These are phyloP conservation scores for Chymomyza amoena DNA, from an alignment of 2,888 invertebrate genomes.

Conservation along the genomic window DNA sequence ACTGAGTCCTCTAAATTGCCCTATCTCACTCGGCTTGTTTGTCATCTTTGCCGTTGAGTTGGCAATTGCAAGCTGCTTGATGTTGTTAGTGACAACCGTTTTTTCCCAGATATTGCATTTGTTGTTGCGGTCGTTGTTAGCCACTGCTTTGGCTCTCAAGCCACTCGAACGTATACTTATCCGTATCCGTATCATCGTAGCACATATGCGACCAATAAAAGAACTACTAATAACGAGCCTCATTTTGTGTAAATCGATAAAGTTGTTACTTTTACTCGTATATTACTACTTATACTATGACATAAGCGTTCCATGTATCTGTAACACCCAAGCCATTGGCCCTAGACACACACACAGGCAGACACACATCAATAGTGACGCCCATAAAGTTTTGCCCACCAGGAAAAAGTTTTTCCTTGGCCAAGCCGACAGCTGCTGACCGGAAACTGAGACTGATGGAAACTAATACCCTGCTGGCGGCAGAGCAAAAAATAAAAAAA, in stretches of 20 bases:
- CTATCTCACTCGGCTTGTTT: too few relatives aligned
- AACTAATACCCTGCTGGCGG: constrained; percentile 4
- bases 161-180: neutral
- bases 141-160: neutral
- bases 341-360: constrained; percentile 2
- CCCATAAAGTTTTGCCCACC: constrained; percentile 13
- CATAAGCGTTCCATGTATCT: constrained; percentile 19
- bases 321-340: constrained; percentile 4
- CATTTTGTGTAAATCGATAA: constrained; percentile 69
- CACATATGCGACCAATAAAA: constrained; percentile 27
- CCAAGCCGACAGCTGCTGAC: constrained; percentile 1
- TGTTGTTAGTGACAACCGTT: constrained; percentile 7
- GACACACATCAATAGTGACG: constrained; percentile 11
- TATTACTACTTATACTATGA: constrained; percentile 9
- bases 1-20: too few relatives aligned
- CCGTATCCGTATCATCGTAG: constrained; percentile 17
- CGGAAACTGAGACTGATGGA: constrained; percentile 1
- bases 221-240: constrained; percentile 68
- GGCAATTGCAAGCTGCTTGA: constrained; percentile 19
- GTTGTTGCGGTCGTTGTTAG: neutral
- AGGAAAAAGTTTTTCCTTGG: neutral
- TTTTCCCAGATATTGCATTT: constrained; percentile 2
- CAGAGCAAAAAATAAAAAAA: neutral
- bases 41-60: constrained; percentile 17
- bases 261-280: constrained; percentile 52